Base-by-base conservation (phyloP, 2,113 vertebrate species). In the Budorcas taxicolor region DNA sequence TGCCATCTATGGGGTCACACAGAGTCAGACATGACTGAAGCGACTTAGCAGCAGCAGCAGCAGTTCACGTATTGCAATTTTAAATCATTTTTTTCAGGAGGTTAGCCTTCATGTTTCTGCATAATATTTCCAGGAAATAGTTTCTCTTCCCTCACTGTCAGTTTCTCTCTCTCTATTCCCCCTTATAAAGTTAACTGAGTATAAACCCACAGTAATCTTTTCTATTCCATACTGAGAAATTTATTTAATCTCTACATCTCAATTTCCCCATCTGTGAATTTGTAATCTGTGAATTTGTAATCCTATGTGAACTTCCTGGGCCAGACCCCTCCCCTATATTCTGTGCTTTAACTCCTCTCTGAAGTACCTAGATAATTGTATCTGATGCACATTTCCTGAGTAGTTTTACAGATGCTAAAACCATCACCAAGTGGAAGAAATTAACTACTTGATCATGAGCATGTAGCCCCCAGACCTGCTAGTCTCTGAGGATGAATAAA, bases 161-260 rank as follows among this genome's bases (percentile, higher is more conserved):
- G 21, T 80, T 33, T 23, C 57, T 81, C 11, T 95, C 25, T 74
- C 6, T 55, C 31, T 53, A 11, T 52, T 47, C 7, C 81, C 25
- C 33, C 23, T 45, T 25, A 6, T n/a, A 52, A 19, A 64, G 15
- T 83, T 78, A 36, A 47, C 36, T 78, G 74, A 64, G 27, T 80
- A 81, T 52, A n/a, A 91, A 71, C 3, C 88, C 91, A 55, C 57
- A 31, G 21, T 36, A 31, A 74, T 21, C 31, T 81, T 96, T 82
- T 92, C 55, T 87, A 95, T 82, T 90, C 16, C 27, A 78, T 7
- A n/a, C 47, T 92, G 83, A 91, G 55, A 97, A 80, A 17, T 91
- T 23, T 47, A 74, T 57, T 57, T 89, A 45, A 17, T 13, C 21
- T 83, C 21, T 95, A 82, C 76, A 74, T 62, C 11, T 85, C 52